Evolutionary conservation across 2,797 vertebrate species (phyloP), one percentile per base, ranked within the genome.

Genomic region (Melanogrammus aeglefinus): DNA sequence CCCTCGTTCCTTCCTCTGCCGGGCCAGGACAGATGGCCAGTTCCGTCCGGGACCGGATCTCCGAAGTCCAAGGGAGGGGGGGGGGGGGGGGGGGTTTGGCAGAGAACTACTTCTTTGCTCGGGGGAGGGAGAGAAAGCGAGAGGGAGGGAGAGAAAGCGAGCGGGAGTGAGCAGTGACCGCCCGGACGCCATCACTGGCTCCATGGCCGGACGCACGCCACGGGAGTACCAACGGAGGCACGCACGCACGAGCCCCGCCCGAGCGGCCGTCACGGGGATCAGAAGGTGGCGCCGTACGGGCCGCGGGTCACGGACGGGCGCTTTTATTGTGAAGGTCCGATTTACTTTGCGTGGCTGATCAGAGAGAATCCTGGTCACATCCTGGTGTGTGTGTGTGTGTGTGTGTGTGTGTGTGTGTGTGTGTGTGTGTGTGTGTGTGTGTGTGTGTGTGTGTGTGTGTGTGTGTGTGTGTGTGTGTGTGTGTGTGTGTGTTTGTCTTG

Each of bases 1-100:
- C 63, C 80, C 87, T 86, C 83, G 82, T 82, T 82, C 85, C 89
- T 91, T 93, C 91, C 90, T 93, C 91, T 90, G 87, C 73, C 85
- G 92, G 87, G 86, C 86, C 84, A 73, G 87, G 88, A 88, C 93
- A 93, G 91, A 94, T 93, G 93, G 88, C 89, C 74, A 86, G 83
- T 87, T 85, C 86, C 83, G 77, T 85, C 51, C 51, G 86, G 78
- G 88, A 89, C 90, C 88, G 91, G 90, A 93, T 92, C 90, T 92
- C 80, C 6, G 78, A 90, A 14, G 24, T 57, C 51, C 51, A 70
- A 14, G 24, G 63, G 24, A n/a, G 7, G 7, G n/a, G 24, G n/a
- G 66, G 27, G 66, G 13, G 24, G 16, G 66, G 5, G 29, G 29
- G 66, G 29, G n/a, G 89, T 91, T 92, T 93, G 89, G 91, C 89